These are phyloP conservation scores for Mus musculus DNA, from an alignment of 2,113 vertebrate genomes.

Conservation along the genomic window GRCm39 chr4:56018501-56019000, in stretches of 20 bases:
- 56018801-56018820: neutral
- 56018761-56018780: slow-evolving; percentile 55
- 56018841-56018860: neutral
- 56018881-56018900: neutral
- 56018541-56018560: slow-evolving; percentile 43
- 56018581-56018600: slow-evolving; percentile 71
- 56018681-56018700: slow-evolving; percentile 59
- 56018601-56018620: slow-evolving; percentile 64
- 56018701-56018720: slow-evolving; percentile 57
- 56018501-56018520: slow-evolving; percentile 67
- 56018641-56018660: slow-evolving; percentile 67
- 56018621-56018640: slow-evolving; percentile 69
- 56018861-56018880: neutral
- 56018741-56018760: slow-evolving; percentile 13
- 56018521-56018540: slow-evolving; percentile 46
- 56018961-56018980: neutral
- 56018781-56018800: slow-evolving; percentile 46
- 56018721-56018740: slow-evolving; percentile 61
- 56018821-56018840: neutral
- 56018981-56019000: neutral
- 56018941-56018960: neutral
- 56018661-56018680: slow-evolving; percentile 76
- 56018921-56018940: slow-evolving; percentile 14
- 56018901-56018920: neutral
- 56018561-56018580: slow-evolving; percentile 49